Evolutionary conservation across 2,888 invertebrate species (phyloP).

Genomic region (Heliconius ethilla): DNA sequence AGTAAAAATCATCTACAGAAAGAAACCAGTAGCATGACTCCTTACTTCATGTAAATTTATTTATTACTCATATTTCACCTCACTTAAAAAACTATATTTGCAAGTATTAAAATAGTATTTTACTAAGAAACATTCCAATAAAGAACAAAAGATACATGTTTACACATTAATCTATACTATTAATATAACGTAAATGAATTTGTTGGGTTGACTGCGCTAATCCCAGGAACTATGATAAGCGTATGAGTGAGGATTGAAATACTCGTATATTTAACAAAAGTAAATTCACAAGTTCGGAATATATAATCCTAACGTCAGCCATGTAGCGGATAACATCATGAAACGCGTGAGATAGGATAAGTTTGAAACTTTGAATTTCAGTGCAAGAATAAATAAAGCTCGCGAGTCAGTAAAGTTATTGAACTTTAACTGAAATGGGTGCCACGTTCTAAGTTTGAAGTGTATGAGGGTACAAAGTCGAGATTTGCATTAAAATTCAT

Average conservation of each 20-base stretch:
- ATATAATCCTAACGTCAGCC: slow-evolving; percentile 27
- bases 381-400: slow-evolving; percentile 41
- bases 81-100: background rate
- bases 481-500: slow-evolving; percentile 46
- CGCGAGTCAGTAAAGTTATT: slow-evolving; percentile 42
- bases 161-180: background rate
- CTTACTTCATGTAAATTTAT: background rate
- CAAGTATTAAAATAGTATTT: background rate
- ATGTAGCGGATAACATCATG: slow-evolving; percentile 23
- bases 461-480: slow-evolving; percentile 42
- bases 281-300: slow-evolving; percentile 23
- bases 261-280: slow-evolving; percentile 6
- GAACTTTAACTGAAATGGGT: slow-evolving; percentile 43
- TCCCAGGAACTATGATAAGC: background rate
- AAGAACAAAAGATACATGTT: background rate
- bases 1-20: too few relatives aligned
- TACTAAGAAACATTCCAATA: background rate
- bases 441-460: slow-evolving; percentile 42
- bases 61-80: background rate
- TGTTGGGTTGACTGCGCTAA: too few relatives aligned
- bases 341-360: slow-evolving; percentile 37
- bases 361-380: slow-evolving; percentile 37
- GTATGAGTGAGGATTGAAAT: background rate
- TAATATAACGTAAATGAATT: too few relatives aligned
- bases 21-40: background rate